Conservation (phyloP, 2,888 invertebrate species). For the Leistus spinibarbis region DNA sequence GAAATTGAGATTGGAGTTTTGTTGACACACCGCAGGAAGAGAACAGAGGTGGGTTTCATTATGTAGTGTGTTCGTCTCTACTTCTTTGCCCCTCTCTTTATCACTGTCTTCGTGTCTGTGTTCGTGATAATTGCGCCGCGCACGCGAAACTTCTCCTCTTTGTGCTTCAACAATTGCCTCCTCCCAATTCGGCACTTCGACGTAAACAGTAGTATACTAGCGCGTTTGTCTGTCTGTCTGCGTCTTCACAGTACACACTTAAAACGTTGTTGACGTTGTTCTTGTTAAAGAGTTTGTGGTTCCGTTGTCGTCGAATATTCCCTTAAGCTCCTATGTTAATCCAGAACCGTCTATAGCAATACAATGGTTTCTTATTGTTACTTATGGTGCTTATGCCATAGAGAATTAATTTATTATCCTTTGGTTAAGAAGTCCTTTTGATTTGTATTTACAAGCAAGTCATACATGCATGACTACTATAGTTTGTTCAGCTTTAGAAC, state of each 20-base stretch:
- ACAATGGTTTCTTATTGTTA: neutral
- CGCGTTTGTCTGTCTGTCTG: neutral
- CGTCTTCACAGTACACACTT: neutral
- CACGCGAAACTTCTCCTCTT: conserved; percentile 28
- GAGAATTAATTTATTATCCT: no score
- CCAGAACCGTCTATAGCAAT: neutral
- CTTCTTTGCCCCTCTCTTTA: neutral
- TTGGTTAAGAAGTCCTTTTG: no score
- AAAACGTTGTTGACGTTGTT: neutral
- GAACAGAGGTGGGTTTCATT: conserved; percentile 24
- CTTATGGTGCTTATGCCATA: neutral
- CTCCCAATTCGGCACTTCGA: conserved; percentile 1
- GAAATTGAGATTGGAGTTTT: conserved; percentile 27
- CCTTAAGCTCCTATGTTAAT: neutral
- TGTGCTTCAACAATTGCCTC: conserved; percentile 33
- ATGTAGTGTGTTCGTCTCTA: conserved; percentile 9
- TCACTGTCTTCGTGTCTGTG: neutral
- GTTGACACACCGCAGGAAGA: conserved; percentile 33
- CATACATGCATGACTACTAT: no score
- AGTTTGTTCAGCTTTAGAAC: no score
- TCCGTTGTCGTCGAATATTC: neutral
- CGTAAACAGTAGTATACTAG: neutral
- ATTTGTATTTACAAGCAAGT: no score
- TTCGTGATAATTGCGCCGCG: conserved; percentile 23
- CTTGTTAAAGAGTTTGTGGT: neutral